Conservation (phyloP, 2,888 invertebrate genomes). For the Congeria kusceri region DNA sequence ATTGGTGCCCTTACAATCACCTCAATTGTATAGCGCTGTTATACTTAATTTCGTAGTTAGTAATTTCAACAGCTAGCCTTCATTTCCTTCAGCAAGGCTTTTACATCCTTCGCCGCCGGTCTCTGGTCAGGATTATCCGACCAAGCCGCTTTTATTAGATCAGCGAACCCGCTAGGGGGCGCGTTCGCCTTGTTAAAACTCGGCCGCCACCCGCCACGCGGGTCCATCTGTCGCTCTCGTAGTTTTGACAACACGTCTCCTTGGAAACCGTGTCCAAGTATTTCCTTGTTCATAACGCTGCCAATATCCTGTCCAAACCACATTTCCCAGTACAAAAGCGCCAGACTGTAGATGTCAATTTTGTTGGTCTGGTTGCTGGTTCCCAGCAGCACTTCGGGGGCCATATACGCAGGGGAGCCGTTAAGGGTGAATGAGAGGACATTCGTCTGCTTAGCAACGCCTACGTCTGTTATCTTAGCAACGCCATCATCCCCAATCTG, state of each 20-base stretch:
- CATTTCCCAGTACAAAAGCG: slow-evolving; percentile 77
- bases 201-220: slow-evolving; percentile 71
- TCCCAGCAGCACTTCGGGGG: slow-evolving; percentile 74
- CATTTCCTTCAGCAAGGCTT: background rate
- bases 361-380: slow-evolving; percentile 66
- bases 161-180: slow-evolving; percentile 67
- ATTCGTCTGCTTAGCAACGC: slow-evolving; percentile 73
- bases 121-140: slow-evolving; percentile 55
- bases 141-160: slow-evolving; percentile 70
- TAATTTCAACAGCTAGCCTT: too few species aligned
- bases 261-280: slow-evolving; percentile 31
- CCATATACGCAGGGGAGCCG: slow-evolving; percentile 76
- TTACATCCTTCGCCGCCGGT: slow-evolving; percentile 41
- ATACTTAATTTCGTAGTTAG: too few species aligned
- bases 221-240: slow-evolving; percentile 37
- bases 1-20: too few species aligned
- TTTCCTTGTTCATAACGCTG: slow-evolving; percentile 59
- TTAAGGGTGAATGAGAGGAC: slow-evolving; percentile 68
- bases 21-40: too few species aligned
- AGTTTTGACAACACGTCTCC: slow-evolving; percentile 46
- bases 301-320: slow-evolving; percentile 77
- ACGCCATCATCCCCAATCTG: slow-evolving; percentile 26
- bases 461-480: slow-evolving; percentile 77
- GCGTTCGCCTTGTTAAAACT: slow-evolving; percentile 60
- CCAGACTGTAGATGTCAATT: slow-evolving; percentile 72